Percentiles rank a stretch among this genome's conserved stretches.
phyloP scores from a whole-genome alignment of 2,888 invertebrate genomes.

The Protodeltote pygarga region DNA sequence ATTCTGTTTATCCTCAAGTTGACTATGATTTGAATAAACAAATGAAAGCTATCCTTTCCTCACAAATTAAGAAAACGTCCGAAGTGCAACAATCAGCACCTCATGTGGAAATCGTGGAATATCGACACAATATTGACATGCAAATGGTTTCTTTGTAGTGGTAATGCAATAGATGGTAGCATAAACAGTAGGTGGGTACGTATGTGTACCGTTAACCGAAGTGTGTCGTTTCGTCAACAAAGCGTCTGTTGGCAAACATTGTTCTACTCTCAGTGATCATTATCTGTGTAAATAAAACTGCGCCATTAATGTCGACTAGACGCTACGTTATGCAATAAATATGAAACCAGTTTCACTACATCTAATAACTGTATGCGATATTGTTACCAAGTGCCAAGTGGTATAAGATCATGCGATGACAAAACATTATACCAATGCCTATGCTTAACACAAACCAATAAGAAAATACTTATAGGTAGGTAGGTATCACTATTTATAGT shows the following conservation, averaged over 20 bases:
- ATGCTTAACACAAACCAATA: too few relatives aligned
- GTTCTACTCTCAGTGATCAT: slow-evolving; percentile 48
- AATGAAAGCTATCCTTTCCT: slow-evolving; percentile 19
- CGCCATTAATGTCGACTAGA: slow-evolving; percentile 31
- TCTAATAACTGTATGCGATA: slow-evolving; percentile 2
- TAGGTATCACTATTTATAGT: too few relatives aligned
- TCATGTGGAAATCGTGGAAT: slow-evolving; percentile 52
- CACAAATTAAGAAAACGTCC: slow-evolving; percentile 37
- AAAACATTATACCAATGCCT: background rate
- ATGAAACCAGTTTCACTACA: slow-evolving; percentile 14
- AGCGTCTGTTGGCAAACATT: slow-evolving; percentile 57
- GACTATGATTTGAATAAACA: slow-evolving; percentile 25
- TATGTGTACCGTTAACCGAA: slow-evolving; percentile 61
- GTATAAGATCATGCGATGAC: background rate
- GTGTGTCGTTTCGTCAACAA: slow-evolving; percentile 65
- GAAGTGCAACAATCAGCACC: slow-evolving; percentile 46
- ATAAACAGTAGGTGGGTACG: slow-evolving; percentile 56
- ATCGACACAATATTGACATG: slow-evolving; percentile 63
- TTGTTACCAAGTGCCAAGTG: background rate
- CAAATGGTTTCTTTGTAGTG: slow-evolving; percentile 65
- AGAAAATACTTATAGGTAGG: too few relatives aligned
- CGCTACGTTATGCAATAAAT: slow-evolving; percentile 26
- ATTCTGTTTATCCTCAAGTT: slow-evolving; percentile 1
- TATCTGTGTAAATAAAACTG: slow-evolving; percentile 47
- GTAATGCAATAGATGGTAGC: slow-evolving; percentile 60